A percentile compares a stretch with the other conserved stretches of the same genome.
Conservation (phyloP, 2,888 invertebrate genomes). For the Eurytoma californica region DNA sequence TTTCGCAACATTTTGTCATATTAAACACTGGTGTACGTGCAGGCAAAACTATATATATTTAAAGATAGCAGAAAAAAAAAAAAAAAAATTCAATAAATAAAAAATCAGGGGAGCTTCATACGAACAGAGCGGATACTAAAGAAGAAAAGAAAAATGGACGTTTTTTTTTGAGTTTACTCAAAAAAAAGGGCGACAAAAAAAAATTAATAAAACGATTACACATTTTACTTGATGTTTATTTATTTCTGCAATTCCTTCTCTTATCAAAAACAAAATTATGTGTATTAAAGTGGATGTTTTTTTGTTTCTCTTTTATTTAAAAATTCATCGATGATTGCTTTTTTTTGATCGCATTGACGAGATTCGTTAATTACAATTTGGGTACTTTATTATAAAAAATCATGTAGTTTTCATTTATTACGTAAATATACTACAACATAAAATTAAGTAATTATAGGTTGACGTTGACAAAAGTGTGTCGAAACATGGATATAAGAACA, state of each 20-base stretch:
- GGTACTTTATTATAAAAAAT: neutral
- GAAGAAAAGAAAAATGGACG: conserved; percentile 53
- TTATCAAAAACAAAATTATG: conserved; percentile 42
- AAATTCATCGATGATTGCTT: conserved; percentile 21
- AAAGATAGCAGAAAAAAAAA: conserved; percentile 52
- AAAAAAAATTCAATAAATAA: too few species aligned
- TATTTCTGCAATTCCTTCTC: conserved; percentile 49
- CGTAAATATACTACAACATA: too few species aligned
- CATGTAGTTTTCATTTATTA: too few species aligned
- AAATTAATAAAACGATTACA: conserved; percentile 41
- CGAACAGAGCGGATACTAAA: conserved; percentile 58
- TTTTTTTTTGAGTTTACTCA: conserved; percentile 62
- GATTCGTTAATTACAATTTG: neutral
- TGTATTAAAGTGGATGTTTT: conserved; percentile 20
- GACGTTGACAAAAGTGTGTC: too few species aligned
- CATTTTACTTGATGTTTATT: conserved; percentile 47
- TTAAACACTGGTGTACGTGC: conserved; percentile 56
- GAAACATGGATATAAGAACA: too few species aligned
- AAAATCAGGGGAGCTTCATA: conserved; percentile 60
- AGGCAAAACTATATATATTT: conserved; percentile 56
- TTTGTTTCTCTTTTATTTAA: conserved; percentile 19
- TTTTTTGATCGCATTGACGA: conserved; percentile 6
- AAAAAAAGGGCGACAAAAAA: conserved; percentile 28
- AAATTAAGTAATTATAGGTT: too few species aligned
- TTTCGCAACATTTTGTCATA: conserved; percentile 62